A percentile compares a stretch with the other conserved stretches of the same genome.
phyloP scores from a whole-genome alignment of 2,113 vertebrate genomes.

The Elgaria multicarinata region DNA sequence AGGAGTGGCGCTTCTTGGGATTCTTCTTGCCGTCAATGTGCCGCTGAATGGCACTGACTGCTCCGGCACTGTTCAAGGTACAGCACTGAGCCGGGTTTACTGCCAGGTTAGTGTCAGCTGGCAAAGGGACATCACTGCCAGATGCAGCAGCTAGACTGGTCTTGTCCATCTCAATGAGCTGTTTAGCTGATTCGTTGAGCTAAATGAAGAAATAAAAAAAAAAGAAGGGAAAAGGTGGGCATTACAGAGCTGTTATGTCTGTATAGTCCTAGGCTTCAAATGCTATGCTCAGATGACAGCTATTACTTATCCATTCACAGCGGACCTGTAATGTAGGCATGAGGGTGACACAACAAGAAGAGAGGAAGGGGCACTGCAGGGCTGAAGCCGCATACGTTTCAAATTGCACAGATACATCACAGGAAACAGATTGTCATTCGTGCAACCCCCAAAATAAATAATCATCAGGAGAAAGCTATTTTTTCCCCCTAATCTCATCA shows the following conservation, averaged over 20 bases:
- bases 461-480: neutral
- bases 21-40: constrained; percentile 94
- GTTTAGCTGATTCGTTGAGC: constrained; percentile 97
- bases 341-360: neutral
- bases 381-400: too few species aligned
- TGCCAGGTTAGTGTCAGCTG: constrained; percentile 68
- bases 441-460: neutral
- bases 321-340: neutral
- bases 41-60: constrained; percentile 80
- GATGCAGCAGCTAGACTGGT: constrained; percentile 72
- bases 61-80: constrained; percentile 75
- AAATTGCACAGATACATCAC: neutral
- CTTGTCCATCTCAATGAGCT: constrained; percentile 97
- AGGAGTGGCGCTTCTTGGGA: constrained; percentile 96
- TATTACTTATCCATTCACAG: neutral
- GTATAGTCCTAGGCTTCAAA: neutral
- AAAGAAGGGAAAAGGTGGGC: neutral
- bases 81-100: constrained; percentile 67
- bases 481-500: neutral
- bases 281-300: neutral
- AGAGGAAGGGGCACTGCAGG: neutral
- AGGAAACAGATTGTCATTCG: neutral
- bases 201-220: constrained; percentile 62
- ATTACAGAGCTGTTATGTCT: neutral
- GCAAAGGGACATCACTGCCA: constrained; percentile 77